Evolutionary conservation across 2,888 invertebrate species (phyloP).

Genomic region (Drosophila paucipuncta): DNA sequence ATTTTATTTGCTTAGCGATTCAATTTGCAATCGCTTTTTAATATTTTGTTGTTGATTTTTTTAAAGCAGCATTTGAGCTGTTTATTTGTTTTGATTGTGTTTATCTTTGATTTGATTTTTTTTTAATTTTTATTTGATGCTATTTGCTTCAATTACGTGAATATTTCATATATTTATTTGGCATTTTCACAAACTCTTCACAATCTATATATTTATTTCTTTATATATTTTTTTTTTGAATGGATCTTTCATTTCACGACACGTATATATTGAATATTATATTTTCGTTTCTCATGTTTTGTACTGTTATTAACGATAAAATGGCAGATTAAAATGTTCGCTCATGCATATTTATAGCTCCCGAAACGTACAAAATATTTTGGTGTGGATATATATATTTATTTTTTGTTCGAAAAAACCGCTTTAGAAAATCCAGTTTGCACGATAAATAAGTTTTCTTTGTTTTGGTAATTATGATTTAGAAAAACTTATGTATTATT

Average conservation of each 20-base stretch:
- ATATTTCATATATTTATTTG: conserved; percentile 6
- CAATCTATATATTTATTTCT: conserved; percentile 1
- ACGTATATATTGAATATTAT: conserved; percentile 11
- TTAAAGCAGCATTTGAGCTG: not conserved
- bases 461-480: conserved; percentile 57
- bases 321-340: conserved; percentile 50
- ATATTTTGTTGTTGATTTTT: not conserved
- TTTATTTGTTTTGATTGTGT: conserved; percentile 12
- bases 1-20: conserved; percentile 18
- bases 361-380: conserved; percentile 30
- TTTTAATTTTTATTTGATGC: not conserved
- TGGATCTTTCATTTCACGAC: conserved; percentile 40
- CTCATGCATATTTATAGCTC: conserved; percentile 72
- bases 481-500: conserved; percentile 31
- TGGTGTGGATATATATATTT: conserved; percentile 14
- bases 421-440: conserved; percentile 70
- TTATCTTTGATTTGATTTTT: not conserved
- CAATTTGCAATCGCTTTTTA: conserved; percentile 7
- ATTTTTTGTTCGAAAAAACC: conserved; percentile 29
- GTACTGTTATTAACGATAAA: conserved; percentile 51
- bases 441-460: conserved; percentile 50
- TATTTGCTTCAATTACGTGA: conserved; percentile 4
- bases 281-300: conserved; percentile 17
- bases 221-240: conserved; percentile 5
- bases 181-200: conserved; percentile 39